Base-by-base conservation (phyloP, 2,888 invertebrate species). In the Drosophila nr. medialis region DNA sequence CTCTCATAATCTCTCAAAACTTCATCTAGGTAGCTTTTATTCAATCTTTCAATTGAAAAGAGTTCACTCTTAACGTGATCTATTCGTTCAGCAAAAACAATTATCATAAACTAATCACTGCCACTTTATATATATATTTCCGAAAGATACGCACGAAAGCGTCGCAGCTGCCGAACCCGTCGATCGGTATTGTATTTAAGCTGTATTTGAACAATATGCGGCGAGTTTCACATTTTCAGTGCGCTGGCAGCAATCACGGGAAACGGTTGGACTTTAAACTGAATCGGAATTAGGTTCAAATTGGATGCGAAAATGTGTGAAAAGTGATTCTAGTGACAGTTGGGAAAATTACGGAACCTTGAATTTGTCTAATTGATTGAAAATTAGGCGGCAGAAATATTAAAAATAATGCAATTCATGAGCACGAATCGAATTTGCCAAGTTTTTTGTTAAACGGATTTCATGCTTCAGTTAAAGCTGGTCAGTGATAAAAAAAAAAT, bases 361-460 rank as follows among this genome's bases (percentile, higher is more conserved):
- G 89, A 75, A 45, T 51, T 59, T 58, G 51, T 21, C 55, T 75
- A 80, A 83, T 86, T 83, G 71, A 86, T 77, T 83, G 32, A 58
- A 71, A 75, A 80, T 75, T 68, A 71, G 30, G 10, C 51, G 11
- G 27, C 54, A 27, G 18, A 27, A 11, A n/a, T 54, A 27, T 61
- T 58, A 65, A 42, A 75, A 80, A 61, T 74, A 86, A 69, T 86
- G 89, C 86, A 89, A 85, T 89, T 89, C 68, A 80, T 79, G 72
- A 66, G 55, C 74, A 76, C 75, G 66, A 62, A 69, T 27, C 54
- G 63, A 77, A 48, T 63, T 72, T 58, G 80, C 72, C 60, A 74
- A 73, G 51, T 78, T 88, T 72, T 76, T 86, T 86, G 72, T 53
- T 81, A 81, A 79, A 68, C 69, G 59, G 68, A 64, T 66, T 80